A percentile compares a stretch with the other conserved stretches of the same genome.
These are phyloP conservation scores for Eupithecia inturbata DNA, from an alignment of 2,888 invertebrate species.

Conservation along the genomic window DNA sequence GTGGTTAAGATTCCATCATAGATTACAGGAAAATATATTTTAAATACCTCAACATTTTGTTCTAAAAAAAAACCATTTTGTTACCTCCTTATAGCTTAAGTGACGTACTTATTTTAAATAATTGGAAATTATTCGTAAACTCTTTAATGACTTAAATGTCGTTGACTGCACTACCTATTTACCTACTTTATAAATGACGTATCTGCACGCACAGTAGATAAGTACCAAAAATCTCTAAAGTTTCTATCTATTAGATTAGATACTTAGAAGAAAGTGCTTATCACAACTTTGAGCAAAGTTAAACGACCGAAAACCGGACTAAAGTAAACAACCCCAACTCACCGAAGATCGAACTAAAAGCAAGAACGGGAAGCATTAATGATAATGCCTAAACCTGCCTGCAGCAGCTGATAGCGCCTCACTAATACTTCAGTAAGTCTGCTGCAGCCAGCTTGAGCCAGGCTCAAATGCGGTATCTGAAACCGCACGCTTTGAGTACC, in stretches of 20 bases:
- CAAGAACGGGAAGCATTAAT: conserved; percentile 38
- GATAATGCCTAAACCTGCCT: conserved; percentile 38
- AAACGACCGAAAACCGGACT: conserved; percentile 9
- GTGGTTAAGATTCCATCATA: too few relatives aligned
- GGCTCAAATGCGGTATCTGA: conserved; percentile 56
- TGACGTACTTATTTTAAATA: too few relatives aligned
- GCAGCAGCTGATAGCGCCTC: conserved; percentile 52
- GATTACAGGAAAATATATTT: too few relatives aligned
- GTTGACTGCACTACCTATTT: too few relatives aligned
- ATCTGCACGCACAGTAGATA: not conserved
- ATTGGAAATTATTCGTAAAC: too few relatives aligned
- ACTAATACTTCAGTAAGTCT: conserved; percentile 64
- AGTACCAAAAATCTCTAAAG: not conserved
- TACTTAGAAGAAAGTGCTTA: not conserved
- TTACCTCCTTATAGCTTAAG: too few relatives aligned
- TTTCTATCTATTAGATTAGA: not conserved
- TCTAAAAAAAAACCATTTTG: too few relatives aligned
- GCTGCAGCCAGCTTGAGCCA: conserved; percentile 49
- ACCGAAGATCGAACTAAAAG: conserved; percentile 25
- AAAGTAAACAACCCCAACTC: not conserved
- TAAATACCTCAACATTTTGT: too few relatives aligned
- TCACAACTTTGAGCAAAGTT: conserved; percentile 1
- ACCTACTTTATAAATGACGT: not conserved
- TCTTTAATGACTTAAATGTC: too few relatives aligned
- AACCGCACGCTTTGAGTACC: conserved; percentile 56